Evolutionary conservation across 1,140 invertebrate genomes (phyloP), one percentile per base, ranked within the genome.

Genomic region (Gryon sp.): DNA sequence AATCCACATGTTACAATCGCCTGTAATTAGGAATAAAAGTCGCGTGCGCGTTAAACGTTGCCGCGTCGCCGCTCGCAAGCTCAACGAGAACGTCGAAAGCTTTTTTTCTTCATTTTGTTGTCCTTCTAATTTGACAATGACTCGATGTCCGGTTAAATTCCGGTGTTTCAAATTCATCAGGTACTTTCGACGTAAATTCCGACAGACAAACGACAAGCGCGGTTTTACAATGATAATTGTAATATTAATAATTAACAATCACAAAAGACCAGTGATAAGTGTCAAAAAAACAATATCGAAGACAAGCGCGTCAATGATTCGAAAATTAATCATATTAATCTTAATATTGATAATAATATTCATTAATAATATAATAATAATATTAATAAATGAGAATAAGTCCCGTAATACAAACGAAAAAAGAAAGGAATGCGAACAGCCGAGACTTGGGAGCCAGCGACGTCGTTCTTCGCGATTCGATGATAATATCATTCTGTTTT

Each of bases 111-210:
- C n/a, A 22, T 24, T 38, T 53, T 62, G n/a, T 16, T 38, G 3
- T 4, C 12, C 4, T 16, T 15, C 15, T 38, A 2, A 5, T 38
- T 14, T 12, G 8, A 15, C 15, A 5, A 5, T 34, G 11, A 34
- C 8, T 34, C 2, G n/a, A 12, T 34, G 11, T 9, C 22, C 22
- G 22, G 22, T 7, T 24, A 7, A n/a, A 24, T 24, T 24, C 3
- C 36, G n/a, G 16, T 15, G n/a, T 22, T 20, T 34, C 26, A 22
- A n/a, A 80, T 86, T 80, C 78, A 78, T 86, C 85, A 87, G 84
- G 85, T 87, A 86, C 86, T 79, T 86, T 86, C 82, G 86, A 87
- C 84, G 82, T 81, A 82, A 79, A 81, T 62, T 62, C 11, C 78
- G 81, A 80, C 55, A 74, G 79, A 77, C 59, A 76, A 79, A 41